A percentile compares a stretch with the other conserved stretches of the same genome.
Conservation (phyloP, 2,888 invertebrate genomes). For the Caenorhabditis angaria region DNA sequence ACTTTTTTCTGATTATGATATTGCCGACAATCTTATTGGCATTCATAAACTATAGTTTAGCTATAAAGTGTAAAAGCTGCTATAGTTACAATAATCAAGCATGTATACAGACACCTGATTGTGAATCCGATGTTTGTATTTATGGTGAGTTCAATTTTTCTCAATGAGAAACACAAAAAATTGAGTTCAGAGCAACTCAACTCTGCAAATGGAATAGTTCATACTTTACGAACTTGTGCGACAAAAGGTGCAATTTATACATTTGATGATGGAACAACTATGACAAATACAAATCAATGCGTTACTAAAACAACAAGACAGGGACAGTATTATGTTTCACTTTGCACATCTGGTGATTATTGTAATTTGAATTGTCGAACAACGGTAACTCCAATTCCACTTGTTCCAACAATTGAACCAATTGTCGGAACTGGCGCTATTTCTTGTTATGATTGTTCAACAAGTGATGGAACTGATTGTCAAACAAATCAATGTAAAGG, state of each 20-base stretch:
- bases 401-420: constrained; percentile 19
- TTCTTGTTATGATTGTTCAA: constrained; percentile 44
- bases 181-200: constrained; percentile 30
- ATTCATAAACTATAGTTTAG: constrained; percentile 6
- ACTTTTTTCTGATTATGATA: background rate
- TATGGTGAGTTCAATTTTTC: constrained; percentile 18
- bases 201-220: constrained; percentile 25
- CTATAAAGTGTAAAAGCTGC: constrained; percentile 41
- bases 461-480: constrained; percentile 47
- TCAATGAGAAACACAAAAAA: background rate
- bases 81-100: constrained; percentile 51
- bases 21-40: background rate
- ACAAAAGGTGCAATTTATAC: constrained; percentile 26
- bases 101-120: constrained; percentile 47
- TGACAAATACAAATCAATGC: constrained; percentile 37
- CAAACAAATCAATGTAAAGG: constrained; percentile 40
- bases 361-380: constrained; percentile 47
- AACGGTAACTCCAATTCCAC: background rate
- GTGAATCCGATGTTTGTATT: constrained; percentile 35
- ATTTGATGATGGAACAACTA: constrained; percentile 41
- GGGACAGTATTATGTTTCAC: constrained; percentile 35
- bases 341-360: constrained; percentile 40
- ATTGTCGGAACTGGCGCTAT: constrained; percentile 22
- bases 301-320: constrained; percentile 28
- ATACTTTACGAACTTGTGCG: constrained; percentile 34